Conservation (phyloP, 2,888 invertebrate species). For the Orthosia incerta region DNA sequence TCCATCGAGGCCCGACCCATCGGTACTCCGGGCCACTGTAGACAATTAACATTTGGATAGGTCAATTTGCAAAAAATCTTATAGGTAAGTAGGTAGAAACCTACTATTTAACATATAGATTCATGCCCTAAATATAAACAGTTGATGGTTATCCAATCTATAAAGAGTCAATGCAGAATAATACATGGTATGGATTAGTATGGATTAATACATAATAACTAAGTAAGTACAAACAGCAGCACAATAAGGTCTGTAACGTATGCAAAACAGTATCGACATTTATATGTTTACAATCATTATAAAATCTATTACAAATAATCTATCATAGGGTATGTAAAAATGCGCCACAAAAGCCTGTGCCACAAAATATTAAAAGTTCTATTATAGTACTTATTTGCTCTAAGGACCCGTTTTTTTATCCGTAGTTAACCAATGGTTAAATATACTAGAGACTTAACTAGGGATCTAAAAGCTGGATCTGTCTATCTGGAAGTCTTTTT, state of each 20-base stretch:
- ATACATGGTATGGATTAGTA: not conserved
- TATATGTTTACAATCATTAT: slow-evolving; percentile 5
- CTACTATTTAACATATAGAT: not conserved
- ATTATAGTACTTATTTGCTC: too few relatives aligned
- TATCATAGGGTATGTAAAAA: not conserved
- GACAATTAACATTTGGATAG: slow-evolving; percentile 54
- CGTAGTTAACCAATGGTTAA: too few relatives aligned
- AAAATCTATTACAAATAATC: slow-evolving; percentile 12
- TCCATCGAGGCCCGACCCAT: slow-evolving; percentile 82
- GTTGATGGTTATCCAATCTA: not conserved
- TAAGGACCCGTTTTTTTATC: too few relatives aligned
- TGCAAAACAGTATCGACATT: slow-evolving; percentile 3
- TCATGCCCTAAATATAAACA: not conserved
- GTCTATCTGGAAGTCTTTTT: too few relatives aligned
- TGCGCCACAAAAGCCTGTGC: not conserved
- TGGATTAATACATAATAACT: slow-evolving; percentile 4
- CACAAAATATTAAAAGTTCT: too few relatives aligned
- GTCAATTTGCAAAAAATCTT: not conserved
- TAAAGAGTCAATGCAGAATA: slow-evolving; percentile 7
- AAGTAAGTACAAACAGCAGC: not conserved
- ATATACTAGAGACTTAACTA: too few relatives aligned
- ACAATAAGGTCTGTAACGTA: slow-evolving; percentile 5
- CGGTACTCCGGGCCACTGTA: slow-evolving; percentile 83
- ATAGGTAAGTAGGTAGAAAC: not conserved
- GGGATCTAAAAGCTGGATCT: too few relatives aligned